Evolutionary conservation across 2,888 invertebrate genomes (phyloP).

Genomic region (Erebia palarica): DNA sequence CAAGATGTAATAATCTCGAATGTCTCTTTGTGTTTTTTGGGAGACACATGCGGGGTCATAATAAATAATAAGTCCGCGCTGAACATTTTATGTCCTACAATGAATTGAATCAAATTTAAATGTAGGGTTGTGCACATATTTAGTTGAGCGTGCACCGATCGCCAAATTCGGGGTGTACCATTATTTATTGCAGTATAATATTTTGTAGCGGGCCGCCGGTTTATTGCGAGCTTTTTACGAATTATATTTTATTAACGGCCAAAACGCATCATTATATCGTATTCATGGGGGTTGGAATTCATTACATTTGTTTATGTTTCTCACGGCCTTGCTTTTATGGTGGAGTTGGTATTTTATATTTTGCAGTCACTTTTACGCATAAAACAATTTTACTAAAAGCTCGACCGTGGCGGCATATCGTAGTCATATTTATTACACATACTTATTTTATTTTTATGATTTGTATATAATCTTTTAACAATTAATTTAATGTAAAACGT

Average conservation of each 20-base stretch:
- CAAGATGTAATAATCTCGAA: constrained; percentile 80
- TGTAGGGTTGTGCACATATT: constrained; percentile 72
- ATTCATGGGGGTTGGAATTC: constrained; percentile 74
- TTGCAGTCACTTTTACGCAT: constrained; percentile 13
- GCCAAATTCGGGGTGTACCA: constrained; percentile 78
- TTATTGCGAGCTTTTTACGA: constrained; percentile 72
- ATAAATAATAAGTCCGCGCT: constrained; percentile 67
- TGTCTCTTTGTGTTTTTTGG: constrained; percentile 76
- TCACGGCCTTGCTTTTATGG: constrained; percentile 55
- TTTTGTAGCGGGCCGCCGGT: constrained; percentile 74
- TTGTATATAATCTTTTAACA: no score
- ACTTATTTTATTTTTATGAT: no score
- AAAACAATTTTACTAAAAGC: background rate
- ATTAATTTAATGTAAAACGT: no score
- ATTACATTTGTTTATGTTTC: constrained; percentile 76
- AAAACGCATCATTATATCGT: constrained; percentile 73
- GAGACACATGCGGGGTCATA: constrained; percentile 76
- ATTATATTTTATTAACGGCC: constrained; percentile 75
- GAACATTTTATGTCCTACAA: constrained; percentile 64
- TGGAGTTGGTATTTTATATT: constrained; percentile 14
- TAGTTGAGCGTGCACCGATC: constrained; percentile 68
- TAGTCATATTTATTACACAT: no score
- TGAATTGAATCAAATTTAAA: constrained; percentile 77
- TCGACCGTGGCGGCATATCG: background rate
- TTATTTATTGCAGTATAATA: constrained; percentile 80